A percentile compares a stretch with the other conserved stretches of the same genome.
These are phyloP conservation scores for Hoplias malabaricus DNA, from an alignment of 2,113 vertebrate species.

Conservation along the genomic window DNA sequence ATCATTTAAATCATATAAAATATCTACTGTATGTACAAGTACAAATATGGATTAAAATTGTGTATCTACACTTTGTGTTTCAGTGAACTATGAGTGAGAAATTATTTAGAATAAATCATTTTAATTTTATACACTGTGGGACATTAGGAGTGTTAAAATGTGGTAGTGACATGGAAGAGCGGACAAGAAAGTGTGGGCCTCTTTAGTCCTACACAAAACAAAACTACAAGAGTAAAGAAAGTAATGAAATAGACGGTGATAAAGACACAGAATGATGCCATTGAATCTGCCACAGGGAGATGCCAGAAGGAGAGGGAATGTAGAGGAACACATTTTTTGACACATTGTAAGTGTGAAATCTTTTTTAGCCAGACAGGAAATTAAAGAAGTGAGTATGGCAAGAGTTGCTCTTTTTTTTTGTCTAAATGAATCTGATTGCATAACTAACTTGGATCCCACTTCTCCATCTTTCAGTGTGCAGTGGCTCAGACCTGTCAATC, in stretches of 20 bases:
- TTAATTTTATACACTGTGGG: too few species aligned
- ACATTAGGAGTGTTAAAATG: background rate
- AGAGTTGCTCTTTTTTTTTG: background rate
- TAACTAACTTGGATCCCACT: conserved; percentile 30
- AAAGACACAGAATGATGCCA: conserved; percentile 15
- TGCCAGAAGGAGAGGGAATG: conserved; percentile 4
- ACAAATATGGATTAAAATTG: too few species aligned
- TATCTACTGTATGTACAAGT: too few species aligned
- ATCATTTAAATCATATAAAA: too few species aligned
- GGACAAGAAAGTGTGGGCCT: background rate
- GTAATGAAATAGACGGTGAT: background rate
- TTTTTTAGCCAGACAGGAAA: conserved; percentile 17
- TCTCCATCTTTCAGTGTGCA: conserved; percentile 3
- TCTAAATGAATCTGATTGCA: conserved; percentile 10
- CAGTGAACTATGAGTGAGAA: background rate
- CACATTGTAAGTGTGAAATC: conserved; percentile 39
- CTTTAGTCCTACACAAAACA: background rate
- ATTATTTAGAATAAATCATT: background rate
- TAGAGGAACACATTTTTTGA: conserved; percentile 28
- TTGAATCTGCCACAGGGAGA: background rate
- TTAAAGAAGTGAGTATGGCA: conserved; percentile 23
- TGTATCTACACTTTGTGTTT: background rate
- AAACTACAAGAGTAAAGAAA: background rate
- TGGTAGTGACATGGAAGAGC: background rate
- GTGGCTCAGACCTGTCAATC: background rate